Evolutionary conservation across 1,140 invertebrate species (phyloP), one percentile per base, ranked within the genome.

Genomic region (Akabosia matsudoensis): DNA sequence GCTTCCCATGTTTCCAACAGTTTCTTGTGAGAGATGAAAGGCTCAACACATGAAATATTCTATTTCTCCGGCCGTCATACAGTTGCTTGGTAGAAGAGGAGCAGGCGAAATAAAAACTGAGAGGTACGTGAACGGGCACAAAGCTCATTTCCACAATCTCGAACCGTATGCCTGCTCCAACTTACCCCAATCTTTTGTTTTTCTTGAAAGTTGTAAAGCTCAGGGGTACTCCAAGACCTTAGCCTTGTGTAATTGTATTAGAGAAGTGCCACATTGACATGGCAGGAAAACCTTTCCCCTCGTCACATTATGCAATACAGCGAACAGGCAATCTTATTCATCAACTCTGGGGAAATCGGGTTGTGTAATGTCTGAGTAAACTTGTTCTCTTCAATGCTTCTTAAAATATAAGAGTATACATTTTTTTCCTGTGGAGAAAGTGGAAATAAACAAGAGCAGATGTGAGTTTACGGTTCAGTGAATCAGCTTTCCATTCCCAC

Each of bases 41-140:
- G 61, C 61, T 67, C 26, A 67, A 67, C 61, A 67, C 30, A 67
- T 28, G 26, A 67, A 67, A 67, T 67, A 30, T 67, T 67, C 24
- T n/a, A 22, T 18, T 45, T 18, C 37, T 45, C 37, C n/a, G n/a
- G n/a, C n/a, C n/a, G n/a, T n/a, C n/a, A n/a, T n/a, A n/a, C n/a
- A n/a, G n/a, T n/a, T n/a, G n/a, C n/a, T n/a, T n/a, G n/a, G n/a
- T n/a, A n/a, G n/a, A n/a, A n/a, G n/a, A n/a, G n/a, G n/a, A n/a
- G n/a, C n/a, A n/a, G n/a, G n/a, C n/a, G n/a, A n/a, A n/a, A n/a
- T n/a, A n/a, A n/a, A n/a, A n/a, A n/a, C n/a, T n/a, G n/a, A n/a
- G n/a, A n/a, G n/a, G n/a, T n/a, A n/a, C n/a, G n/a, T n/a, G n/a
- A n/a, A n/a, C n/a, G n/a, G n/a, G n/a, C n/a, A n/a, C n/a, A n/a